phyloP scores from a whole-genome alignment of 1,140 invertebrate species.

The Chironomus tepperi region DNA sequence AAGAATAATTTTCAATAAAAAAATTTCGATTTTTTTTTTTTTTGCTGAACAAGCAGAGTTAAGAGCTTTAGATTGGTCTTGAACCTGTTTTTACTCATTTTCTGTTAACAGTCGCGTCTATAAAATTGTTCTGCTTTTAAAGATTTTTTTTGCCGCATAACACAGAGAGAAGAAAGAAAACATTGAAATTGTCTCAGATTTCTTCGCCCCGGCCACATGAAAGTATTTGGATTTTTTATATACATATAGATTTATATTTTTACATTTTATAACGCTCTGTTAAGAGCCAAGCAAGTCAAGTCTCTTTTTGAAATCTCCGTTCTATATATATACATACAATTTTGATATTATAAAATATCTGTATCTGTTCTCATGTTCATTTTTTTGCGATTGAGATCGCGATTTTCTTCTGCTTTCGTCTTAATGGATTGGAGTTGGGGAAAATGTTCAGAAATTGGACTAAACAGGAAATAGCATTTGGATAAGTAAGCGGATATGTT shows the following conservation, averaged over 20 bases:
- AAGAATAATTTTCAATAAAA: background rate
- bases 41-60: background rate
- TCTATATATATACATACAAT: no score
- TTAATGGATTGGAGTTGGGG: no score
- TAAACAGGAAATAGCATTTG: no score
- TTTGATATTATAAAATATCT: no score
- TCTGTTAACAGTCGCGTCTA: slow-evolving; percentile 21
- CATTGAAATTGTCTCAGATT: slow-evolving; percentile 20
- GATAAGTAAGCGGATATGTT: no score
- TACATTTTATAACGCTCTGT: slow-evolving; percentile 11
- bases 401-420: background rate
- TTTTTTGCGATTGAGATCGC: slow-evolving; percentile 6
- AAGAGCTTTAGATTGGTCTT: background rate
- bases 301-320: background rate
- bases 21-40: background rate
- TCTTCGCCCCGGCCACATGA: background rate
- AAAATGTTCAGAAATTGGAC: no score
- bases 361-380: background rate
- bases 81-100: slow-evolving; percentile 19
- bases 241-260: background rate
- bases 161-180: background rate
- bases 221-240: background rate
- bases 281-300: background rate
- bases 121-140: slow-evolving; percentile 19
- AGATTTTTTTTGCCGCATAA: background rate